A percentile compares a stretch with the other conserved stretches of the same genome.
Conservation (phyloP, 2,888 invertebrate genomes). For the Erpobdella octoculata region DNA sequence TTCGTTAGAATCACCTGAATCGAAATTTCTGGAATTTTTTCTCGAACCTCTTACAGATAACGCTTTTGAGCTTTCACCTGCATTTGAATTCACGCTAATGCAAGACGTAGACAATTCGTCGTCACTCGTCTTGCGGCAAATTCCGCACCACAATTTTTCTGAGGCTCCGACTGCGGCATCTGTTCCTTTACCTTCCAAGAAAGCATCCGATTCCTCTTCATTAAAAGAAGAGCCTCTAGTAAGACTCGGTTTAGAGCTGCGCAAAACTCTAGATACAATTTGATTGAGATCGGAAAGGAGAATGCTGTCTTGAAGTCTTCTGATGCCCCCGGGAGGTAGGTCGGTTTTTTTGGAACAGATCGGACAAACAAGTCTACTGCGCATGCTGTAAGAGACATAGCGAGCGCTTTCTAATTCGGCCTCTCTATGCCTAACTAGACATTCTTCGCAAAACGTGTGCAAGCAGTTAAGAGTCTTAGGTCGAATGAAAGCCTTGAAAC, state of each 20-base stretch:
- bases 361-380: slow-evolving; percentile 47
- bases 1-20: background rate
- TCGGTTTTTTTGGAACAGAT: slow-evolving; percentile 49
- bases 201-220: background rate
- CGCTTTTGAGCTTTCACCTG: background rate
- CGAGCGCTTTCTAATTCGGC: slow-evolving; percentile 39
- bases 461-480: slow-evolving; percentile 50
- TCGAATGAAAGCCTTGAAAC: slow-evolving; percentile 46
- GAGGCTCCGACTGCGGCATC: background rate
- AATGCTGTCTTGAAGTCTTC: slow-evolving; percentile 49
- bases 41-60: background rate
- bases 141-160: slow-evolving; percentile 1
- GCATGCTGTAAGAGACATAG: slow-evolving; percentile 37
- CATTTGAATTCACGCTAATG: background rate
- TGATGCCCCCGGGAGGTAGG: slow-evolving; percentile 48
- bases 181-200: background rate
- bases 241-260: slow-evolving; percentile 5
- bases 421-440: slow-evolving; percentile 41
- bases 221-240: background rate
- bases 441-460: slow-evolving; percentile 45
- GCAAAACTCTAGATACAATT: slow-evolving; percentile 34
- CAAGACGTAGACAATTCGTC: background rate
- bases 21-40: background rate
- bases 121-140: background rate
- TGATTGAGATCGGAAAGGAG: slow-evolving; percentile 48